Evolutionary conservation across 2,888 invertebrate species (phyloP).

Genomic region (Drosophila gaucha): DNA sequence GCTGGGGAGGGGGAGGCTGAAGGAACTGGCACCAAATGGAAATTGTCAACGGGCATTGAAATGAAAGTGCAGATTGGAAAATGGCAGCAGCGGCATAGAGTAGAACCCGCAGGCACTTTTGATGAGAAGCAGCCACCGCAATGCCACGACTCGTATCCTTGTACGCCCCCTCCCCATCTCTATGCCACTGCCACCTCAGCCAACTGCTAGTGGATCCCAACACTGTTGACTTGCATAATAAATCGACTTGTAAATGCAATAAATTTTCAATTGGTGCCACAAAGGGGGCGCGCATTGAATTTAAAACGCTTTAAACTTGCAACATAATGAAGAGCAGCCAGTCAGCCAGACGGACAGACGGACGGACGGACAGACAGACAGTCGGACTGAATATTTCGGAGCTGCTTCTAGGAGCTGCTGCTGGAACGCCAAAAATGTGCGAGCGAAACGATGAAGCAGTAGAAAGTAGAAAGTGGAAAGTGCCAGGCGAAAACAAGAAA

Average conservation of each 20-base stretch:
- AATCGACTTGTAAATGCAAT: constrained; percentile 79
- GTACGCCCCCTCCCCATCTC: background rate
- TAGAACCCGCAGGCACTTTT: constrained; percentile 62
- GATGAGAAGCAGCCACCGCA: constrained; percentile 60
- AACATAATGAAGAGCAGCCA: constrained; percentile 67
- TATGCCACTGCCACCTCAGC: background rate
- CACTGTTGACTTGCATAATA: constrained; percentile 69
- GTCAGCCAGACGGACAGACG: background rate
- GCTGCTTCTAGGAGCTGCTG: constrained; percentile 20
- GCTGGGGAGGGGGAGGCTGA: background rate
- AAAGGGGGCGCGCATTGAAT: constrained; percentile 62
- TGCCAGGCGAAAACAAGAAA: constrained; percentile 79
- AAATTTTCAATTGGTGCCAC: constrained; percentile 73
- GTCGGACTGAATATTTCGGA: constrained; percentile 10
- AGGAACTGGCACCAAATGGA: constrained; percentile 60
- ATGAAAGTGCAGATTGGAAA: constrained; percentile 77
- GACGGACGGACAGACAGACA: background rate
- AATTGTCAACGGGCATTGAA: constrained; percentile 77
- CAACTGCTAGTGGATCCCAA: constrained; percentile 1
- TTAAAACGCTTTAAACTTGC: constrained; percentile 67
- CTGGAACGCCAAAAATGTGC: constrained; percentile 67
- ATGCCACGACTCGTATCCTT: constrained; percentile 30
- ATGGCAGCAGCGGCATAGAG: constrained; percentile 42
- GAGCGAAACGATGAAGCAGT: constrained; percentile 40
- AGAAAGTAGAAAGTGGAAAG: constrained; percentile 64